A percentile compares a stretch with the other conserved stretches of the same genome.
Conservation (phyloP, 2,797 vertebrate species). For the Rhincodon typus region DNA sequence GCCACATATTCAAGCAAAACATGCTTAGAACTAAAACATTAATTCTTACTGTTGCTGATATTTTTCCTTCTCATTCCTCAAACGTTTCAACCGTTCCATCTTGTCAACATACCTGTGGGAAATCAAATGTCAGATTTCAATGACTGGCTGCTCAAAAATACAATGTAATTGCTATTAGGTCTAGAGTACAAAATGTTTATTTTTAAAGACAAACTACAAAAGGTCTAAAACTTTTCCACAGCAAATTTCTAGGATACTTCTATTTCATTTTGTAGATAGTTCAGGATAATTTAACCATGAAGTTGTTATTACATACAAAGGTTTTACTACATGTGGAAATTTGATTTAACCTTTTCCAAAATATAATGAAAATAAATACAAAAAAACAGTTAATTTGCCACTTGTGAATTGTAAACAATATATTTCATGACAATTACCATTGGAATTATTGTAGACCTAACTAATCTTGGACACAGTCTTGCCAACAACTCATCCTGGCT, state of each 20-base stretch:
- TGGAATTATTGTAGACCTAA: neutral
- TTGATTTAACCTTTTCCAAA: neutral
- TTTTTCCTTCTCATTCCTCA: slow-evolving; percentile 76
- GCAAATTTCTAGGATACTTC: neutral
- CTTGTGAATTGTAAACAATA: neutral
- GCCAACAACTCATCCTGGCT: neutral
- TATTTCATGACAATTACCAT: neutral
- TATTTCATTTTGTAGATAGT: neutral
- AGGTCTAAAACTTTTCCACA: neutral
- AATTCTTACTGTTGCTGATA: slow-evolving; percentile 79
- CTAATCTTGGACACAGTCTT: neutral
- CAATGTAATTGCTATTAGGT: neutral
- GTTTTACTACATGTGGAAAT: neutral
- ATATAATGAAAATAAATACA: neutral
- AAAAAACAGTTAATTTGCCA: neutral
- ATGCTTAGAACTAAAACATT: slow-evolving; percentile 35
- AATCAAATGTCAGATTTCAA: slow-evolving; percentile 38
- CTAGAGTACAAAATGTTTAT: neutral
- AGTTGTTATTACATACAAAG: neutral
- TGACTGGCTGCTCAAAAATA: neutral
- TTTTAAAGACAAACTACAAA: neutral
- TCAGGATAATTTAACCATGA: neutral
- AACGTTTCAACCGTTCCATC: slow-evolving; percentile 71
- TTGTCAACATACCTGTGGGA: slow-evolving; percentile 80
- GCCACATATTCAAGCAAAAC: neutral